A percentile compares a stretch with the other conserved stretches of the same genome.
Evolutionary conservation across 2,113 vertebrate genomes (phyloP).

Genomic region (Gymnarchus niloticus): DNA sequence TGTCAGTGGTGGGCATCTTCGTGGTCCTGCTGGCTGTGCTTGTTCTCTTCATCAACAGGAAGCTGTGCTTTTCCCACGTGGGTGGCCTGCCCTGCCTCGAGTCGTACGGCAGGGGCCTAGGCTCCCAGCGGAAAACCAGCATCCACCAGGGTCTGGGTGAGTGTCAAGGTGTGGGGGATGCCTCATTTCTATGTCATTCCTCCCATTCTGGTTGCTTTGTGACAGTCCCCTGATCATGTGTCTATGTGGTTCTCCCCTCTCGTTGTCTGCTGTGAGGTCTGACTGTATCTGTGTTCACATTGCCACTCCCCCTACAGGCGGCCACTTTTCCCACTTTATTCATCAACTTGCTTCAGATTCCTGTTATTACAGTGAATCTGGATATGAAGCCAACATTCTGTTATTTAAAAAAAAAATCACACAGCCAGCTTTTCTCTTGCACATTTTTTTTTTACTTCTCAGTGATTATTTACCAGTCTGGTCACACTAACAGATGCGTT

Average conservation of each 20-base stretch:
- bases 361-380: background rate
- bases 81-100: slow-evolving; percentile 65
- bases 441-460: too few species aligned
- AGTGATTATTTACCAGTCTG: background rate
- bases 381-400: background rate
- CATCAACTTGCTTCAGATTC: background rate
- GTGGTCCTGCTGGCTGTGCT: slow-evolving; percentile 70
- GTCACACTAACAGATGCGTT: background rate
- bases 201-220: too few species aligned
- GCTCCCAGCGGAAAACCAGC: slow-evolving; percentile 49
- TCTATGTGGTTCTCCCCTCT: background rate
- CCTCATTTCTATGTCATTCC: background rate
- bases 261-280: background rate
- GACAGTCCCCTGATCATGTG: too few species aligned
- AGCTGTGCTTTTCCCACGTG: slow-evolving; percentile 72
- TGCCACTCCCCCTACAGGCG: background rate
- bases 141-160: slow-evolving; percentile 67
- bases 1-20: slow-evolving; percentile 71
- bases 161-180: slow-evolving; percentile 30
- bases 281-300: background rate
- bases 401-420: too few species aligned
- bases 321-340: background rate
- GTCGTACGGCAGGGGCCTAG: slow-evolving; percentile 52
- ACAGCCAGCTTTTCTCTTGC: too few species aligned
- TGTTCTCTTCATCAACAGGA: slow-evolving; percentile 81